Percentiles rank a stretch among this genome's conserved stretches.
phyloP scores from a whole-genome alignment of 1,140 invertebrate species.

The Drosophila tristis region DNA sequence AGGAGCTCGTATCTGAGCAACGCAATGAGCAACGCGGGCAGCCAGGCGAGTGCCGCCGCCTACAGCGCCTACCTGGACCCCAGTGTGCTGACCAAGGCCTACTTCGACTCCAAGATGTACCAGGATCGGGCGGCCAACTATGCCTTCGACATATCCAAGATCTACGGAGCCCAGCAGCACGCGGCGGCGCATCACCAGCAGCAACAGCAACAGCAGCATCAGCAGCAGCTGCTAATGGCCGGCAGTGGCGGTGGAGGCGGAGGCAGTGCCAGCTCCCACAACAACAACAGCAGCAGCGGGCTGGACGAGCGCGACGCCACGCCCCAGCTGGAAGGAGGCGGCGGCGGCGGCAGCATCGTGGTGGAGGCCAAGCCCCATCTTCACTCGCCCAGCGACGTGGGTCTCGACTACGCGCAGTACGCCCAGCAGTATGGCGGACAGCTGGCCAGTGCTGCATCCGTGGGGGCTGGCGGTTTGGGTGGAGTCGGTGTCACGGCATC shows the following conservation, averaged over 20 bases:
- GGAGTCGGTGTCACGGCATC: constrained; percentile 74
- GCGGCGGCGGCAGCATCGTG: constrained; percentile 23
- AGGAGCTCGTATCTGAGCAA: constrained; percentile 83
- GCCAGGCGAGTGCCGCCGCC: constrained; percentile 74
- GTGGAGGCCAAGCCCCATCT: constrained; percentile 74
- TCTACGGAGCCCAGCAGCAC: constrained; percentile 85
- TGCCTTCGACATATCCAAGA: constrained; percentile 89
- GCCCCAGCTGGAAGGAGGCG: constrained; percentile 75
- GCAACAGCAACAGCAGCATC: constrained; percentile 72
- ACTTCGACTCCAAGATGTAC: constrained; percentile 91
- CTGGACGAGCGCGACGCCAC: constrained; percentile 78
- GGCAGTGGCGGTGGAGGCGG: constrained; percentile 24
- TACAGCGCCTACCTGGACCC: constrained; percentile 89
- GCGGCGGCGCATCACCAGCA: constrained; percentile 75
- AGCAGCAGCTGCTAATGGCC: constrained; percentile 60
- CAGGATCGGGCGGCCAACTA: constrained; percentile 89
- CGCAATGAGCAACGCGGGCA: constrained; percentile 44
- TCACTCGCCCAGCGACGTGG: constrained; percentile 76
- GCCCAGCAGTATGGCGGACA: constrained; percentile 83
- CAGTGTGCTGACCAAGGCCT: constrained; percentile 91
- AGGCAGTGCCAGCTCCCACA: constrained; percentile 69
- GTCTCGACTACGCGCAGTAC: constrained; percentile 80
- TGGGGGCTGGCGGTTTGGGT: constrained; percentile 58
- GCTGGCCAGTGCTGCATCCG: constrained; percentile 63
- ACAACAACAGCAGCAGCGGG: constrained; percentile 75